These are phyloP conservation scores for Gasterosteus aculeatus DNA, from an alignment of 2,113 vertebrate species.

Conservation along the genomic window DNA sequence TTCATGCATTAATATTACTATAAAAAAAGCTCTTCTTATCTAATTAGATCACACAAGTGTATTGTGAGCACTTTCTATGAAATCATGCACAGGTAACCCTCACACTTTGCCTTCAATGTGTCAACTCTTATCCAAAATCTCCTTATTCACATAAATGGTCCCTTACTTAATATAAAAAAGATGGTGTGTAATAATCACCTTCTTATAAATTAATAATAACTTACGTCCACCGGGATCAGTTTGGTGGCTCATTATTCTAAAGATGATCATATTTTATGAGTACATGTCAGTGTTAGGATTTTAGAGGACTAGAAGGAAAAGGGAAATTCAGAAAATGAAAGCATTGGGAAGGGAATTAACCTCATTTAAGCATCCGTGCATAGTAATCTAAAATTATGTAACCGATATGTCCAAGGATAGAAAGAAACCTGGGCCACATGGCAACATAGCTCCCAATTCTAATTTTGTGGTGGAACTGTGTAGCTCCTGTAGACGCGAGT, in stretches of 20 bases:
- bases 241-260: slow-evolving; percentile 21
- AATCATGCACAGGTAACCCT: slow-evolving; percentile 10
- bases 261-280: slow-evolving; percentile 35
- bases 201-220: slow-evolving; percentile 24
- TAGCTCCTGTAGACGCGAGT: not conserved
- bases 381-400: slow-evolving; percentile 48
- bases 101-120: slow-evolving; percentile 4
- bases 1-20: slow-evolving; percentile 30
- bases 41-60: slow-evolving; percentile 64
- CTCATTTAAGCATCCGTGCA: slow-evolving; percentile 43
- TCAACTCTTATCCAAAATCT: slow-evolving; percentile 1
- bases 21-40: slow-evolving; percentile 39
- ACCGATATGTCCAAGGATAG: slow-evolving; percentile 38
- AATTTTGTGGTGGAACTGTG: not conserved
- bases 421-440: slow-evolving; percentile 18
- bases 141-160: not conserved
- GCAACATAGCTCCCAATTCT: slow-evolving; percentile 22
- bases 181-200: slow-evolving; percentile 23
- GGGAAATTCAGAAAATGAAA: slow-evolving; percentile 29
- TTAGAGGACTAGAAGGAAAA: slow-evolving; percentile 19
- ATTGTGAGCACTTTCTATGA: not conserved
- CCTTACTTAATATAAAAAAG: not conserved
- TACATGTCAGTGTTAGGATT: slow-evolving; percentile 22
- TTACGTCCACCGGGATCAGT: slow-evolving; percentile 17
- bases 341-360: slow-evolving; percentile 36